A percentile compares a stretch with the other conserved stretches of the same genome.
These are phyloP conservation scores for Athripsodes cinereus DNA, from an alignment of 2,888 invertebrate genomes.

Conservation along the genomic window DNA sequence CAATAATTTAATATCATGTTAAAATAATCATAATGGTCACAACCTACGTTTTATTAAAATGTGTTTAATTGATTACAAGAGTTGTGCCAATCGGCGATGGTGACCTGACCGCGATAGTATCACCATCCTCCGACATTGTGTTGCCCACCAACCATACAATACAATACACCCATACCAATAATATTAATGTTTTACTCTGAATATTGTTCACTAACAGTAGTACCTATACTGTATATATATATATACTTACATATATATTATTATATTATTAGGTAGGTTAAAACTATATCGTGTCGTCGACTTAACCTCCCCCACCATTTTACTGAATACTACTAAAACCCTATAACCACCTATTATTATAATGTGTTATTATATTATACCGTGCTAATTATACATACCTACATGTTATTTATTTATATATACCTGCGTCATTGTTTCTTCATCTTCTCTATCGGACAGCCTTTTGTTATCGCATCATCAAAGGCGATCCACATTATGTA, in stretches of 20 bases:
- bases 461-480: background rate
- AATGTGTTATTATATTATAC: too few relatives aligned
- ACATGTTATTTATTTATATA: too few relatives aligned
- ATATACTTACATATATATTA: background rate
- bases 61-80: background rate
- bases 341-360: too few relatives aligned
- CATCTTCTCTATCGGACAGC: background rate
- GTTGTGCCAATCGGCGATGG: background rate
- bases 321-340: background rate
- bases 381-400: too few relatives aligned
- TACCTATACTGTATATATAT: too few relatives aligned
- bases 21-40: too few relatives aligned
- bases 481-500: background rate
- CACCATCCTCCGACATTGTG: background rate
- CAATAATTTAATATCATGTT: too few relatives aligned
- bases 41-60: too few relatives aligned
- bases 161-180: too few relatives aligned
- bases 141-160: background rate
- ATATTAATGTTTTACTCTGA: too few relatives aligned
- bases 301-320: background rate
- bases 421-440: background rate
- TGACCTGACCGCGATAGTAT: background rate
- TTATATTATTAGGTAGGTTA: background rate
- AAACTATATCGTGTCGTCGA: background rate
- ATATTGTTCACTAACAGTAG: too few relatives aligned